Percentiles rank a stretch among this genome's conserved stretches.
Conservation (phyloP, 2,888 invertebrate genomes). For the Calliphora vomitoria region DNA sequence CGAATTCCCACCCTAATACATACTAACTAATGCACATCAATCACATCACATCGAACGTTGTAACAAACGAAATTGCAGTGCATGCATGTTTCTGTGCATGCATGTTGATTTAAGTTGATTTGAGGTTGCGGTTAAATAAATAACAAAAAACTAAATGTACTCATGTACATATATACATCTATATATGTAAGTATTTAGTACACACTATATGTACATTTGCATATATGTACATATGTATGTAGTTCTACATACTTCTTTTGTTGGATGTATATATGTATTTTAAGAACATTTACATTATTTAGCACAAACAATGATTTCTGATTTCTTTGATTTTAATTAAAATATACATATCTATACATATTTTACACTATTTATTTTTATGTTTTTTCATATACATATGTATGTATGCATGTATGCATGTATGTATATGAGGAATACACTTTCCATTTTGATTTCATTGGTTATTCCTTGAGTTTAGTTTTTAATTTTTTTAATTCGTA, state of each 20-base stretch:
- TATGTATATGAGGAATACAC: background rate
- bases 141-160: constrained; percentile 20
- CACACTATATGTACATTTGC: background rate
- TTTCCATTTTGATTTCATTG: background rate
- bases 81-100: constrained; percentile 62
- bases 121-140: constrained; percentile 34
- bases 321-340: background rate
- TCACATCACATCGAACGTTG: background rate
- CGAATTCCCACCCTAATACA: background rate
- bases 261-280: constrained; percentile 32
- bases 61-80: constrained; percentile 34
- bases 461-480: background rate
- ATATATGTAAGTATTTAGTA: background rate
- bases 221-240: constrained; percentile 4
- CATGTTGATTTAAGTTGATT: constrained; percentile 45
- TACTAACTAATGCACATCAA: background rate
- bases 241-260: constrained; percentile 5
- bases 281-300: constrained; percentile 22
- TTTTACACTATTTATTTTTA: background rate
- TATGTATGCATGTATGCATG: background rate
- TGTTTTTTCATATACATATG: too few species aligned
- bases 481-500: background rate
- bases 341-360: too few species aligned
- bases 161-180: background rate
- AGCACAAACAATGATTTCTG: constrained; percentile 2